Base-by-base conservation (phyloP, 2,113 vertebrate species). In the Numenius arquata region DNA sequence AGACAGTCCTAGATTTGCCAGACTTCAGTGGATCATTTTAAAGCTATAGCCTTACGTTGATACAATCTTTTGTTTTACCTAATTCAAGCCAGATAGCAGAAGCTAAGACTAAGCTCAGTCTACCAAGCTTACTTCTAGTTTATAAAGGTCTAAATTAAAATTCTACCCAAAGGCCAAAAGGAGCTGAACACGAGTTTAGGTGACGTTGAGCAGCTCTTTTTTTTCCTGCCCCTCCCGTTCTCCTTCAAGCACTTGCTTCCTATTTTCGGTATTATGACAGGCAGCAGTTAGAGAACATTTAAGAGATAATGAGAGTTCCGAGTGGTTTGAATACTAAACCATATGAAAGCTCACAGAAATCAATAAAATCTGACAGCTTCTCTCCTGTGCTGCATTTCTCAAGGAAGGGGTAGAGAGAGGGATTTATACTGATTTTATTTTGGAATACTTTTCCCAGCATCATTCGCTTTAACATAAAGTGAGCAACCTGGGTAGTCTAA, bases 241-340 rank as follows among this genome's bases (percentile, higher is more conserved):
- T 53, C 30, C 59, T 95, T 93, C 45, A 73, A 93, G 59, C 68
- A 50, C 22, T 93, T 85, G 17, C 56, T 92, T 75, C 68, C 41
- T 76, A 15, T 85, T 86, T 91, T 77, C 82, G 74, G 20, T 74
- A 67, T 86, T 93, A 71, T 21, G 79, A 93, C 76, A 86, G 59
- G 15, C 56, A 86, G 72, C 63, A 83, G 72, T 74, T 94, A 61
- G 53, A 93, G 41, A 90, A 89, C 27, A 75, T 75, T 94, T 90
- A 92, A 78, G n/a, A 87, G 73, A 96, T 87, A 95, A 96, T 82
- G 40, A 97, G 41, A 85, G 17, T 75, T 90, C 34, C 8, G 26
- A 96, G 65, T 53, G 53, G 73, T 59, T 36, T 89, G 85, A 95
- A 93, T 93, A 61, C 18, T 56, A 81, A 95, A 58, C 23, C 48